phyloP scores from a whole-genome alignment of 2,888 invertebrate genomes.

The Athripsodes cinereus region DNA sequence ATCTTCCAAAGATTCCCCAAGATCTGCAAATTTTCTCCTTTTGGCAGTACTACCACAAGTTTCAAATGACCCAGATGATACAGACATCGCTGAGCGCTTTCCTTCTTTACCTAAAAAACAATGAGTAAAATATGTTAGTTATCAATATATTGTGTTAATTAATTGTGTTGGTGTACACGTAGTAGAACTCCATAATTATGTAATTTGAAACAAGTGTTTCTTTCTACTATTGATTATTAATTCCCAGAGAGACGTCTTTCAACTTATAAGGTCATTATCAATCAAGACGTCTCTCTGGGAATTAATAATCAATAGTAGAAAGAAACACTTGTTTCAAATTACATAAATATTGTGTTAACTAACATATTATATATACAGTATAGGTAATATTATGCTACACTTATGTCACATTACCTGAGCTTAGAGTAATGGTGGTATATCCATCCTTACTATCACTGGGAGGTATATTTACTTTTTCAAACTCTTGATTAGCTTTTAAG shows the following conservation, averaged over 20 bases:
- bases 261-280: no score
- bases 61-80: constrained; percentile 8
- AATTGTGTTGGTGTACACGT: no score
- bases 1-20: constrained; percentile 53
- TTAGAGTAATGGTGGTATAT: constrained; percentile 61
- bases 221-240: no score
- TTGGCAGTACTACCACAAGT: constrained; percentile 34
- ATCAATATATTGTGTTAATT: no score
- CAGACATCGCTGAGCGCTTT: constrained; percentile 18
- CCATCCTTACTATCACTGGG: constrained; percentile 60
- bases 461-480: constrained; percentile 57
- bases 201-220: no score
- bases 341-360: no score
- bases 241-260: no score
- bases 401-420: constrained; percentile 55
- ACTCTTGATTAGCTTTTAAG: constrained; percentile 44
- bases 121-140: background rate
- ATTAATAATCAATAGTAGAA: no score
- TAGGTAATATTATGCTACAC: background rate
- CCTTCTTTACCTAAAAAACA: constrained; percentile 18
- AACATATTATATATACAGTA: background rate
- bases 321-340: no score
- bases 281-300: no score
- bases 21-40: constrained; percentile 37
- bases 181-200: background rate